These are phyloP conservation scores for Pasiphila rectangulata DNA, from an alignment of 2,888 invertebrate genomes.

Conservation along the genomic window DNA sequence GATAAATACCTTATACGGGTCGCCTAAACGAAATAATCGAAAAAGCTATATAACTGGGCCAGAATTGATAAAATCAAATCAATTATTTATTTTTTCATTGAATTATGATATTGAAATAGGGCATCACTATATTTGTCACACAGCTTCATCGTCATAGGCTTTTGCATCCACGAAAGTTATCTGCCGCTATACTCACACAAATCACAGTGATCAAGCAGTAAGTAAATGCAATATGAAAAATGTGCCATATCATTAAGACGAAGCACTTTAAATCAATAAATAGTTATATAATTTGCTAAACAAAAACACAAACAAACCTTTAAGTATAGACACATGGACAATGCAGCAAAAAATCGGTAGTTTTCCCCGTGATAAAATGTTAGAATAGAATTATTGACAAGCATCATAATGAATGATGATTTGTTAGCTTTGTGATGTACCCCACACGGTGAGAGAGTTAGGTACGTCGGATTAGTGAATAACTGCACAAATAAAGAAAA, in stretches of 20 bases:
- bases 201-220: conserved; percentile 12
- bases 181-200: neutral
- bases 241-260: neutral
- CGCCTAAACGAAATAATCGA: too few relatives aligned
- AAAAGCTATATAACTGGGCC: too few relatives aligned
- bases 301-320: conserved; percentile 1
- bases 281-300: neutral
- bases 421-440: conserved; percentile 50
- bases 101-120: neutral
- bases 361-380: conserved; percentile 38
- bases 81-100: too few relatives aligned
- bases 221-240: neutral
- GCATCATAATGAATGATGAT: conserved; percentile 54
- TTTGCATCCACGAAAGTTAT: neutral
- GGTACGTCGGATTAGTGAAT: conserved; percentile 36
- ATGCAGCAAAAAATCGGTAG: conserved; percentile 24
- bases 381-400: conserved; percentile 57
- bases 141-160: neutral
- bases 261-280: neutral
- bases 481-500: conserved; percentile 57
- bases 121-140: too few relatives aligned
- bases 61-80: too few relatives aligned
- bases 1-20: too few relatives aligned
- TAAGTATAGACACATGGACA: conserved; percentile 8
- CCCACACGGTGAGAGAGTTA: conserved; percentile 34